A percentile compares a stretch with the other conserved stretches of the same genome.
phyloP scores from a whole-genome alignment of 2,113 vertebrate genomes.

The Dromaius novaehollandiae region DNA sequence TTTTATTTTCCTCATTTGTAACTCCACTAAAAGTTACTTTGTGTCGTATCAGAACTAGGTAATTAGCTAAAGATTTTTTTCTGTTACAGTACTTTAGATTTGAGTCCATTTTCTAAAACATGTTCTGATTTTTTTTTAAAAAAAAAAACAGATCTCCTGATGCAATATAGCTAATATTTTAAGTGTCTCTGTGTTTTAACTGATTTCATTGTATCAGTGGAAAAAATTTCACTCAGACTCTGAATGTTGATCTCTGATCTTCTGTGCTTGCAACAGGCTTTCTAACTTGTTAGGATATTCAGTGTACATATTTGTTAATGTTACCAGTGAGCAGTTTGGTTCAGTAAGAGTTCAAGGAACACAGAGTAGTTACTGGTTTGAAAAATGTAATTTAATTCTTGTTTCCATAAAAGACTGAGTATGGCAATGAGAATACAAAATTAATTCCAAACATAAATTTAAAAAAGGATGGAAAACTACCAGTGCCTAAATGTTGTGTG shows the following conservation, averaged over 20 bases:
- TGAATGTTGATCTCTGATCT: not conserved
- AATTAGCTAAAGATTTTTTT: not conserved
- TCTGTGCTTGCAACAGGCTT: not conserved
- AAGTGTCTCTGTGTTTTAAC: not conserved
- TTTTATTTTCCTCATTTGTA: not conserved
- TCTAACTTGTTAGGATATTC: not conserved
- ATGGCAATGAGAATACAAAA: not conserved
- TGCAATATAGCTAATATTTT: not conserved
- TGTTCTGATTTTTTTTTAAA: not conserved
- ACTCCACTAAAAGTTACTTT: not conserved
- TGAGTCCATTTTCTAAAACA: not conserved
- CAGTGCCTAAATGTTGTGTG: conserved; percentile 17
- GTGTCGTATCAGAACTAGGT: not conserved
- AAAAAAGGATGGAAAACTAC: not conserved
- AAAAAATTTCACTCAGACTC: not conserved
- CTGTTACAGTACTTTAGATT: not conserved
- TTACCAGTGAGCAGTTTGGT: not conserved
- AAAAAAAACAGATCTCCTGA: not conserved
- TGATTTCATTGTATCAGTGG: not conserved
- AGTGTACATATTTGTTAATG: not conserved
- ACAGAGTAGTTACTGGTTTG: not conserved
- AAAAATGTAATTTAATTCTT: not conserved
- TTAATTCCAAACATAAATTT: not conserved
- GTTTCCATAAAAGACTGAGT: not conserved
- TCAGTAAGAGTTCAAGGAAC: not conserved